A percentile compares a stretch with the other conserved stretches of the same genome.
Conservation (phyloP, 1,140 invertebrate genomes). For the Delia radicum region DNA sequence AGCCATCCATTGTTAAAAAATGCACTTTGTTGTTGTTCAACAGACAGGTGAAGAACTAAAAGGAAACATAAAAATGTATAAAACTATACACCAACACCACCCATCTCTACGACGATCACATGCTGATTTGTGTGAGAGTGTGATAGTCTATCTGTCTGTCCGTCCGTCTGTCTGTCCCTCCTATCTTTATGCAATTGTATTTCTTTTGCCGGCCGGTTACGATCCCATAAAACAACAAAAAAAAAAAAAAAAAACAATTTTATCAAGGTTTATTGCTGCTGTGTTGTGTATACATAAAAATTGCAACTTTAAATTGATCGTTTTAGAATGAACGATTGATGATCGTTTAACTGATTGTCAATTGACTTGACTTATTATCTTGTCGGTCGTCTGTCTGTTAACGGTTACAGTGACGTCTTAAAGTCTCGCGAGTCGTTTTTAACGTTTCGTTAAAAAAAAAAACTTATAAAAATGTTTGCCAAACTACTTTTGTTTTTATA, state of each 20-base stretch:
- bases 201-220: background rate
- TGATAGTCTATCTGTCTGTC: background rate
- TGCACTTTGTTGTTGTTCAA: background rate
- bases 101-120: background rate
- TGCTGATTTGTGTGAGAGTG: background rate
- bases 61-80: background rate
- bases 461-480: background rate
- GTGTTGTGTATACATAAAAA: background rate
- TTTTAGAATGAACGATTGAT: background rate
- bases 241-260: no score
- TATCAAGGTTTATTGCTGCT: background rate
- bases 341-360: background rate
- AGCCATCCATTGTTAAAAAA: background rate
- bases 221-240: background rate
- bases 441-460: background rate
- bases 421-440: background rate
- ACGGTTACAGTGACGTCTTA: background rate
- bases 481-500: background rate
- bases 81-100: background rate
- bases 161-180: background rate
- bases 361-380: background rate
- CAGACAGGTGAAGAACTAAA: background rate
- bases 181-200: background rate
- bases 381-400: background rate
- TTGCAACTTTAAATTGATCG: background rate